Conservation (phyloP, 2,113 vertebrate species). For the Chionomys nivalis region DNA sequence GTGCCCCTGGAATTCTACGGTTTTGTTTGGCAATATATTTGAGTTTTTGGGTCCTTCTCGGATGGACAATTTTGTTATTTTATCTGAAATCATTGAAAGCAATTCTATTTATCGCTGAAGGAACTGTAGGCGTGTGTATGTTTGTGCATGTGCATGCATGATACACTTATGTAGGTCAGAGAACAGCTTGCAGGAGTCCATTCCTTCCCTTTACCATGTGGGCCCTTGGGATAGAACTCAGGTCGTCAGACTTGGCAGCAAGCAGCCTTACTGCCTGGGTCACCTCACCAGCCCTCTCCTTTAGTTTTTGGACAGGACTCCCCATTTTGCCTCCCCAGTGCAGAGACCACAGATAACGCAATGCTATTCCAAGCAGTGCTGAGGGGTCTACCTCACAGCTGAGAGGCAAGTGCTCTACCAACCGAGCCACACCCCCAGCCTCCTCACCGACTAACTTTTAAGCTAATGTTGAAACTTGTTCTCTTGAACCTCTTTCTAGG, state of each 20-base stretch:
- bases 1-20: slow-evolving; percentile 45
- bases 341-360: no score
- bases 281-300: not conserved
- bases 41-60: slow-evolving; percentile 12
- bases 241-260: not conserved
- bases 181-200: not conserved
- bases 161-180: not conserved
- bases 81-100: slow-evolving; percentile 31
- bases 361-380: no score
- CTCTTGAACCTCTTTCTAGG: slow-evolving; percentile 38
- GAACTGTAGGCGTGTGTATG: not conserved
- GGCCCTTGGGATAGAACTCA: not conserved
- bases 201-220: not conserved
- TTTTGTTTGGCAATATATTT: slow-evolving; percentile 58
- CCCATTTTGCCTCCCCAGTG: not conserved
- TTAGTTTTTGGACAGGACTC: not conserved
- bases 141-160: no score
- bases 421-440: not conserved
- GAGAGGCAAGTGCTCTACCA: not conserved
- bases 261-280: not conserved
- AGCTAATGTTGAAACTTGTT: not conserved
- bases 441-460: not conserved
- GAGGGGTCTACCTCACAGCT: no score
- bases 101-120: slow-evolving; percentile 8
- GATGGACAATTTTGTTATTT: slow-evolving; percentile 34